Base-by-base conservation (phyloP, 1,140 invertebrate species). In the Stenopsyche tienmushanensis region DNA sequence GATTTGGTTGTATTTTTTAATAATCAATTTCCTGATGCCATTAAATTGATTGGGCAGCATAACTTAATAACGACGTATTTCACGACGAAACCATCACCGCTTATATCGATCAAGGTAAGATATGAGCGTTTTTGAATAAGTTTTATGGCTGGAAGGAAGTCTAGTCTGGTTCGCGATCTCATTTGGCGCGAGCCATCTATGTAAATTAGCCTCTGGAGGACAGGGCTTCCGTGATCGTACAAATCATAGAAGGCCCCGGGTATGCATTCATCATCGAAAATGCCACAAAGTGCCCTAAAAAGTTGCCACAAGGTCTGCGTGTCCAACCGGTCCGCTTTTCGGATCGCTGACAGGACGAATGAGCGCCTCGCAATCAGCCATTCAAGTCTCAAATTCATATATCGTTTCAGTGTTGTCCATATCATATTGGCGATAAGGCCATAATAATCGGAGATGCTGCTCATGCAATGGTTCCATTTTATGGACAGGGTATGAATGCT, bases 401-500 rank as follows among this genome's bases (percentile, higher is more conserved):
- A n/a, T n/a, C n/a, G n/a, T n/a, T 42, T 34, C 45, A 94, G 90
- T 97, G 95, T 74, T 83, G 85, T 49, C 94, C 93, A 1, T 96
- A 96, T 77, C 85, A 97, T 75, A 82, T 88, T 54, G 84, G 83
- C 1, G 83, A 85, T 59, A 90, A 86, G 67, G 85, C 84, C 0
- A 71, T 99, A 0, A 83, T 99, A 1, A 85, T 99, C 70, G 97
- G 97, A 0, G 96, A 99, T 79, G 95, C 96, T 3, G 97, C 97
- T 0, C 97, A 99, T 76, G 96, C 97, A 0, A 98, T 99, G 86
- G 97, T 99, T 2, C 97, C 97, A 0, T 99, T 99, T 80, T 99
- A 97, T 75, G 97, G 96, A 0, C 97, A 99, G 84, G 97, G 97
- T 72, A 98, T 99, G 96, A 99, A 99, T 76, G 89, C 92, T n/a